These are phyloP conservation scores for Typhlichthys eigenmanni DNA, from an alignment of 2,797 vertebrate species.

Conservation along the genomic window DNA sequence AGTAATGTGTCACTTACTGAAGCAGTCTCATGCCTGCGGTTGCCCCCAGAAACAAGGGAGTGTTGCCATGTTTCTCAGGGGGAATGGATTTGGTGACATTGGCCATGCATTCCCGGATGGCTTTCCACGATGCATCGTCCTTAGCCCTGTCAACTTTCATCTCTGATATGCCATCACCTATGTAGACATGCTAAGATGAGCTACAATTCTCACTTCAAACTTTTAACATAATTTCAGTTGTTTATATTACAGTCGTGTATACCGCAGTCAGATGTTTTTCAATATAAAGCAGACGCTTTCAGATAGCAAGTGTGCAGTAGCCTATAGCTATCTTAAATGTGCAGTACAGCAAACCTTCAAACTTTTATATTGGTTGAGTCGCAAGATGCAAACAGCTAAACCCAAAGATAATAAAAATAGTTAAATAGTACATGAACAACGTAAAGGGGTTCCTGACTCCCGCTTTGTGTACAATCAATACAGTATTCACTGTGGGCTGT, in stretches of 20 bases:
- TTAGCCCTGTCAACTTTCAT: conserved; percentile 72
- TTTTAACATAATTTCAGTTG: too few species aligned
- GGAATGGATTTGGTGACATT: conserved; percentile 77
- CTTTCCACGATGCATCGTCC: conserved; percentile 61
- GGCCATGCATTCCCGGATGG: conserved; percentile 80
- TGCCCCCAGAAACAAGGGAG: conserved; percentile 86
- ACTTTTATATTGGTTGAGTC: too few species aligned
- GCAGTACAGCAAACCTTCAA: too few species aligned
- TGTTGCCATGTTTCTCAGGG: conserved; percentile 74
- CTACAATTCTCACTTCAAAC: background rate
- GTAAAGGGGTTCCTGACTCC: too few species aligned
- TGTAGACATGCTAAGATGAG: conserved; percentile 15
- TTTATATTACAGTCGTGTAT: background rate
- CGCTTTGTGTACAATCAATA: too few species aligned
- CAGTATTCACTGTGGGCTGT: background rate
- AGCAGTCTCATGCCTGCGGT: conserved; percentile 97
- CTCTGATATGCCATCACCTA: conserved; percentile 88
- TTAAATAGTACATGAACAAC: too few species aligned
- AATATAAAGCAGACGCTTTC: background rate
- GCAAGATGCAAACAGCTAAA: too few species aligned
- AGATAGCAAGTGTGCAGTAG: too few species aligned
- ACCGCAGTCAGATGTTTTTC: background rate
- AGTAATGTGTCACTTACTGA: conserved; percentile 72
- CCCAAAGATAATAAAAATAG: too few species aligned
- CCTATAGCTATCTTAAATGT: too few species aligned